These are phyloP conservation scores for Cydia pomonella DNA, from an alignment of 1,140 invertebrate species.

Conservation along the genomic window DNA sequence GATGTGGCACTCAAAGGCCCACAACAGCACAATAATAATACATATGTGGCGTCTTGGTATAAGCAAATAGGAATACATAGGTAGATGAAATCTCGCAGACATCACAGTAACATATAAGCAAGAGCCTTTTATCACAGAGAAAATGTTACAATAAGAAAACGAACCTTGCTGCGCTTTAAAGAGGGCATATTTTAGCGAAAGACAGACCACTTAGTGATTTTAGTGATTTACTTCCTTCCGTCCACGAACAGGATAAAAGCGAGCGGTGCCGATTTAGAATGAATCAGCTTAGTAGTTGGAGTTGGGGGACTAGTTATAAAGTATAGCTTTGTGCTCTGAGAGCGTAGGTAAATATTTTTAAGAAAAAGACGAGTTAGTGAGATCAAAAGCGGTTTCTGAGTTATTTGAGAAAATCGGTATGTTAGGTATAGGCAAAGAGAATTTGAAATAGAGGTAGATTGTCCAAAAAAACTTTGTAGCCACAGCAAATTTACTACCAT, in stretches of 20 bases:
- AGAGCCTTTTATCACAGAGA: background rate
- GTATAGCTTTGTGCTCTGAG: no score
- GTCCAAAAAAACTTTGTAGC: no score
- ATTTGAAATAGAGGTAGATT: no score
- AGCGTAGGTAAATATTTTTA: no score
- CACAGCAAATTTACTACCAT: no score
- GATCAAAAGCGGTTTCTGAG: no score
- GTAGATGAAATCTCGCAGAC: background rate
- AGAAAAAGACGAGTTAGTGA: no score
- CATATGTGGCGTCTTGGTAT: background rate
- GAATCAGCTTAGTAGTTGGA: background rate
- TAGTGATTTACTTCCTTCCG: slow-evolving; percentile 8
- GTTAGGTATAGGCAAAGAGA: no score
- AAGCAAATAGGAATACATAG: background rate
- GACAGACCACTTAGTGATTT: slow-evolving; percentile 2
- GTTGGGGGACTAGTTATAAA: no score
- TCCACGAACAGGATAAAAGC: background rate
- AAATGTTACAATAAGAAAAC: slow-evolving; percentile 4
- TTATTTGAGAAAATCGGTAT: no score
- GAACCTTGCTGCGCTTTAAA: background rate
- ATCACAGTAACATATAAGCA: background rate
- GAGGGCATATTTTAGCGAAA: background rate
- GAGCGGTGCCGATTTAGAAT: background rate
- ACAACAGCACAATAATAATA: no score
- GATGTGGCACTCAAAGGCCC: no score